Evolutionary conservation across 2,888 invertebrate genomes (phyloP).

Genomic region (Plebejus anna): DNA sequence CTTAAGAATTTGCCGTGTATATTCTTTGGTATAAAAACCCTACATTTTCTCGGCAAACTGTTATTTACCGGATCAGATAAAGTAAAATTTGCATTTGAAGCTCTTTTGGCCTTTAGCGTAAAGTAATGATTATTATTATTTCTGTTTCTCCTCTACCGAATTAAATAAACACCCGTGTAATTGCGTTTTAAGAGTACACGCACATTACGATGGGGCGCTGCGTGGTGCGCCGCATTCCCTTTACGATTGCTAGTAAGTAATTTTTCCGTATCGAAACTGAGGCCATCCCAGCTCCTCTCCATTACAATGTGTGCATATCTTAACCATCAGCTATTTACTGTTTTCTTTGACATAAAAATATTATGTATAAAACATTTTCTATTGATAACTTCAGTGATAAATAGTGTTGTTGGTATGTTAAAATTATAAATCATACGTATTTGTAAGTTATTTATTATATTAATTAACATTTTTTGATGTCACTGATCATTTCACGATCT

Average conservation of each 20-base stretch:
- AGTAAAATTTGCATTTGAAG: conserved; percentile 17
- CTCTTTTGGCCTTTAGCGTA: neutral
- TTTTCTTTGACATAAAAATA: too few species aligned
- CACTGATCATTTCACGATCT: neutral
- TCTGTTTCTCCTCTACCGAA: neutral
- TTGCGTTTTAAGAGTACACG: neutral
- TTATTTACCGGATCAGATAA: conserved; percentile 1
- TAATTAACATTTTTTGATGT: neutral
- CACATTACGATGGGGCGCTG: neutral
- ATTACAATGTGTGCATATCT: neutral
- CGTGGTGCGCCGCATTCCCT: too few species aligned
- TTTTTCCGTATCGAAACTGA: too few species aligned
- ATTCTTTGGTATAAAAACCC: neutral
- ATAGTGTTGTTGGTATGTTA: neutral
- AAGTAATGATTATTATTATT: neutral
- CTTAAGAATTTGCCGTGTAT: neutral
- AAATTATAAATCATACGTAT: neutral
- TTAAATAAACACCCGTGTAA: neutral
- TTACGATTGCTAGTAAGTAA: too few species aligned
- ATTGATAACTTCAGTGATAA: neutral
- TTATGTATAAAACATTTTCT: neutral
- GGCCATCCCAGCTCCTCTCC: too few species aligned
- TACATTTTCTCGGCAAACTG: neutral
- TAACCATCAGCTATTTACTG: neutral
- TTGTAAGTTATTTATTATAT: neutral